Evolutionary conservation across 1,140 invertebrate genomes (phyloP).

Genomic region (Zaprionus camerounensis): DNA sequence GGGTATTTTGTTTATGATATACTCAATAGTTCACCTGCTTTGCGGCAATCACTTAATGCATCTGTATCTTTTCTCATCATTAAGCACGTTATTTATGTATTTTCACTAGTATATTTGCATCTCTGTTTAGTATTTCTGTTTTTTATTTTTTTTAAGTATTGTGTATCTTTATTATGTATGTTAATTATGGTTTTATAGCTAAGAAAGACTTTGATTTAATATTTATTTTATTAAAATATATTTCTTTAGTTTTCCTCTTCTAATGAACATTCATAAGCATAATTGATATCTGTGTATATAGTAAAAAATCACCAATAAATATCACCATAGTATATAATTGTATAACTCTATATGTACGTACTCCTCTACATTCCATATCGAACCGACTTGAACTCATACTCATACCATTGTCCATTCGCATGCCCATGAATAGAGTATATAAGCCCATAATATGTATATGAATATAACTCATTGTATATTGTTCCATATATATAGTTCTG

Average conservation of each 20-base stretch:
- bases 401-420: constrained; percentile 31
- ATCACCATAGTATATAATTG: not conserved
- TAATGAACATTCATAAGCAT: not conserved
- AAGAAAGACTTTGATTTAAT: not conserved
- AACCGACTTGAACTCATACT: constrained; percentile 1
- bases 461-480: constrained; percentile 23
- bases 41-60: not conserved
- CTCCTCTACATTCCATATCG: not conserved
- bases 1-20: constrained; percentile 2
- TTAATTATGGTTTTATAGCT: not conserved
- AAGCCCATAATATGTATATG: constrained; percentile 18
- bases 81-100: not conserved
- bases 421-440: constrained; percentile 22
- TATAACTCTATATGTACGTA: not conserved
- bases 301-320: not conserved
- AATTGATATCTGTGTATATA: not conserved
- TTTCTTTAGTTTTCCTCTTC: not conserved
- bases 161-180: not conserved
- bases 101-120: not conserved
- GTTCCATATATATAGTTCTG: constrained; percentile 23
- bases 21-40: not conserved
- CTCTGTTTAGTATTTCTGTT: not conserved
- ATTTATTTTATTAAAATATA: not conserved
- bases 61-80: not conserved
- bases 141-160: not conserved